Base-by-base conservation (phyloP, 2,888 invertebrate genomes). In the Drosophila borborema region DNA sequence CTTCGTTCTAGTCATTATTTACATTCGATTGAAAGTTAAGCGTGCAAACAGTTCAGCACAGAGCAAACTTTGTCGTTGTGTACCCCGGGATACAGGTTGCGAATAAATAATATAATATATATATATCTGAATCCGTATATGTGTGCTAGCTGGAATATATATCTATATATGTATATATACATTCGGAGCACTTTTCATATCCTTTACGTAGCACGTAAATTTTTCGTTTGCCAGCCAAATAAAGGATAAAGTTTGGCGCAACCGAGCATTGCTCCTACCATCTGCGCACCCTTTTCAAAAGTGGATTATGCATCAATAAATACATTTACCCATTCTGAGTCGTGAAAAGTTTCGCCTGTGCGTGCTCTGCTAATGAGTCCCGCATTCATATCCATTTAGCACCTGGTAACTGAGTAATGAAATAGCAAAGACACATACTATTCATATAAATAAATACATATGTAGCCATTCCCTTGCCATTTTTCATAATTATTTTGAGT, bases 1-100 rank as follows among this genome's bases (percentile, higher is more conserved):
- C 59, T 85, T 72, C 69, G 75, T 79, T 80, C 51, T 68, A 73
- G 75, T 80, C 81, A 88, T 88, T 89, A 90, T 90, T 90, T 88
- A 82, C 90, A 88, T 90, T 89, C 90, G 90, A 90, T 88, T 90
- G 86, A 72, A 90, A 90, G 91, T 88, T 90, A 77, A 88, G 81
- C 86, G 82, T 90, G 86, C 74, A 79, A 89, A 89, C 78, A 76
- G 80, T 72, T 90, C 67, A 69, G 61, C 69, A 70, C 48, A 58
- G 41, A 40, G 65, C 49, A 62, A 84, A 84, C 74, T 87, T 89
- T 81, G 69, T 69, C 87, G 66, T 84, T 63, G 49, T 51, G 51
- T 54, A 9, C 20, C n/a, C 51, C 46, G 28, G 18, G 48, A 62
- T 28, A 46, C 60, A 36, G 49, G 66, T 38, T 61, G 51, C 49